phyloP scores from a whole-genome alignment of 1,140 invertebrate species.

The Carposina sasakii region DNA sequence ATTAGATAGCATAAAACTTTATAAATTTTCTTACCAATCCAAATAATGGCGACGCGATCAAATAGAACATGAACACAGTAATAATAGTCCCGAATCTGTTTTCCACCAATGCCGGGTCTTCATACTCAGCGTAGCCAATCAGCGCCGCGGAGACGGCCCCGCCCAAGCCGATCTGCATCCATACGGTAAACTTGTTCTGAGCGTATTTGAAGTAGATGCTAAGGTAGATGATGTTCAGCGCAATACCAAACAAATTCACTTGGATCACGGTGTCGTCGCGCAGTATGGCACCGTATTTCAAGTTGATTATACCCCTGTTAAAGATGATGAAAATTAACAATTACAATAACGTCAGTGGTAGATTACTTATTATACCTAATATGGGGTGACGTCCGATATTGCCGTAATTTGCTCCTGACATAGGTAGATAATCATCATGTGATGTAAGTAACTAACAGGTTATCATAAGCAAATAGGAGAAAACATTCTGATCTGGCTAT shows the following conservation, averaged over 20 bases:
- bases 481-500: no score
- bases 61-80: constrained; percentile 77
- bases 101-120: constrained; percentile 77
- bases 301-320: constrained; percentile 79
- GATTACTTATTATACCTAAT: no score
- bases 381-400: no score
- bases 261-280: constrained; percentile 81
- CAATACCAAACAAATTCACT: constrained; percentile 81
- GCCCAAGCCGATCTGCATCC: constrained; percentile 71
- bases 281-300: constrained; percentile 80
- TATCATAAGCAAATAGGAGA: no score
- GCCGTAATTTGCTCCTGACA: no score
- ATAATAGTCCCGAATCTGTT: constrained; percentile 80
- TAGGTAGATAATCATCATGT: no score
- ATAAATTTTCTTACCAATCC: constrained; percentile 78
- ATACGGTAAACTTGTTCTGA: constrained; percentile 72
- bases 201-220: constrained; percentile 78
- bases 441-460: no score
- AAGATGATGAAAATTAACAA: constrained; percentile 16
- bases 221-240: constrained; percentile 78
- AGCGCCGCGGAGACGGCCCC: constrained; percentile 73
- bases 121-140: constrained; percentile 77
- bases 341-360: no score
- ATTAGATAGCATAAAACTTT: no score
- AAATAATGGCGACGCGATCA: constrained; percentile 81